phyloP scores from a whole-genome alignment of 2,797 vertebrate species.

The Chelidonichthys spinosus region DNA sequence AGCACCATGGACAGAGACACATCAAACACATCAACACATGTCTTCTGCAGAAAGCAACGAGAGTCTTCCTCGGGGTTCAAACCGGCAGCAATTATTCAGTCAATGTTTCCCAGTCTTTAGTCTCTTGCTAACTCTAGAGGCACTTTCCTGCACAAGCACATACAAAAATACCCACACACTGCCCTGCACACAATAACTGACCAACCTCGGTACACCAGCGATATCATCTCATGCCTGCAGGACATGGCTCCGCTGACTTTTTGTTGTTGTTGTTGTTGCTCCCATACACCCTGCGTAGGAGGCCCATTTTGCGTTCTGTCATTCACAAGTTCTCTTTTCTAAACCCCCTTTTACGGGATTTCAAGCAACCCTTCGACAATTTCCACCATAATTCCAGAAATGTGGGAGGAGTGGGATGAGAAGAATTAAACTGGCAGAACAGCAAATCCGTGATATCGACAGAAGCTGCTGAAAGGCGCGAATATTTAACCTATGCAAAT shows the following conservation, averaged over 20 bases:
- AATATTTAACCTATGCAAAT: slow-evolving; percentile 78
- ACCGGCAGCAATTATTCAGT: background rate
- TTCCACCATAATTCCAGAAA: slow-evolving; percentile 52
- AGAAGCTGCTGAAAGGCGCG: slow-evolving; percentile 56
- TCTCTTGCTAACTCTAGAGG: background rate
- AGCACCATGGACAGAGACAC: slow-evolving; percentile 72
- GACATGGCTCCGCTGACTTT: slow-evolving; percentile 9
- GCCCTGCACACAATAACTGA: background rate
- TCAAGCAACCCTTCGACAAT: slow-evolving; percentile 47
- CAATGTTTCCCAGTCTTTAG: background rate
- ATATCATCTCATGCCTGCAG: slow-evolving; percentile 43
- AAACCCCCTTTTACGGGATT: slow-evolving; percentile 20
- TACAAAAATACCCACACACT: slow-evolving; percentile 17
- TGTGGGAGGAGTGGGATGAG: slow-evolving; percentile 70
- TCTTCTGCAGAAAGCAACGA: background rate
- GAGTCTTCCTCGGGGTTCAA: background rate
- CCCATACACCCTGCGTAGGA: background rate
- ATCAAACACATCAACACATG: background rate
- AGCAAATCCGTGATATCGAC: slow-evolving; percentile 71
- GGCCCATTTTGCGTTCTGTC: slow-evolving; percentile 14
- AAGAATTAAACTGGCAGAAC: slow-evolving; percentile 67
- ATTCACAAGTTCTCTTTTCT: slow-evolving; percentile 44
- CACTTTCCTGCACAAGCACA: slow-evolving; percentile 9
- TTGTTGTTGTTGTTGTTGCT: no score
- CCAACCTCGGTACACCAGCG: slow-evolving; percentile 23